Evolutionary conservation across 2,797 vertebrate species (phyloP).

Genomic region (Dryobates pubescens): DNA sequence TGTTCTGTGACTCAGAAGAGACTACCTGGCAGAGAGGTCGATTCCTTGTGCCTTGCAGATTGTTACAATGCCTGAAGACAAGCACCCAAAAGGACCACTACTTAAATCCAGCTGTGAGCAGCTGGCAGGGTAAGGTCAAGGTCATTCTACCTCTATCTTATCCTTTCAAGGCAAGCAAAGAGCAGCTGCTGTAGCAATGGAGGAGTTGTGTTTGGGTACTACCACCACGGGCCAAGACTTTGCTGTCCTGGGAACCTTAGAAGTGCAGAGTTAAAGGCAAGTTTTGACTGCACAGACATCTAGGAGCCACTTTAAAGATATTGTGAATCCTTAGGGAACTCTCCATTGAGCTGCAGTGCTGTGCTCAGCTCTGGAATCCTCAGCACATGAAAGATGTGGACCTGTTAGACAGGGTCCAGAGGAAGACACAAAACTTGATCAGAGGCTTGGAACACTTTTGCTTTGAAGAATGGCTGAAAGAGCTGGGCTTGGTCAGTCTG

Average conservation of each 20-base stretch:
- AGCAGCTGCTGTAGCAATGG: neutral
- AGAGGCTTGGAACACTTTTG: neutral
- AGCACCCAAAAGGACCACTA: neutral
- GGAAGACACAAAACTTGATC: neutral
- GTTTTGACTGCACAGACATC: neutral
- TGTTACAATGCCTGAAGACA: neutral
- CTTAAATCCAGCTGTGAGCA: neutral
- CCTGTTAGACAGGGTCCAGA: too few relatives aligned
- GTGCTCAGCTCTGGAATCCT: neutral
- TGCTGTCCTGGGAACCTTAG: neutral
- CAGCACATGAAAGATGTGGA: too few relatives aligned
- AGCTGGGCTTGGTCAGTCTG: too few relatives aligned
- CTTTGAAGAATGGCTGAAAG: too few relatives aligned
- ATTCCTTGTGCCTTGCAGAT: neutral
- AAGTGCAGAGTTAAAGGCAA: neutral
- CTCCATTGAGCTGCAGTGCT: neutral
- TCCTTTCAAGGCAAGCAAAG: rapidly evolving
- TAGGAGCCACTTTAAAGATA: neutral
- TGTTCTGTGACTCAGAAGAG: neutral
- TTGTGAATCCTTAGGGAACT: rapidly evolving
- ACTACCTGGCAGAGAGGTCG: rapidly evolving
- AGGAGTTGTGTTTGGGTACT: neutral
- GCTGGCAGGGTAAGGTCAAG: neutral
- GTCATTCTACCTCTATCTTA: neutral
- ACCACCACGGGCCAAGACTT: neutral